These are phyloP conservation scores for Trigoniulus corallinus DNA, from an alignment of 1,140 invertebrate genomes.

Conservation along the genomic window DNA sequence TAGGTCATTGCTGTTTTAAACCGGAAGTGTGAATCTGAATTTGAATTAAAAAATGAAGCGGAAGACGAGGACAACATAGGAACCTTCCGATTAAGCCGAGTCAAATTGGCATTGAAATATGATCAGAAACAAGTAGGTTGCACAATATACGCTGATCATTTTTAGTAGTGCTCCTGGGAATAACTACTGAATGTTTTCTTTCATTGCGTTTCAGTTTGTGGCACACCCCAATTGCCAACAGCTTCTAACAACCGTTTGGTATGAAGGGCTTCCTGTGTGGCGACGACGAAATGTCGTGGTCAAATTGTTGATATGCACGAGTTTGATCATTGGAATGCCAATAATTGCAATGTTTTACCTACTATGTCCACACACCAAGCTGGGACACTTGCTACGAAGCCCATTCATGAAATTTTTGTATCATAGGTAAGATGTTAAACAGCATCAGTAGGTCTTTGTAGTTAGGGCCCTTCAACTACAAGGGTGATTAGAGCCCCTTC, in stretches of 20 bases:
- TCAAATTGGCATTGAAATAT: conserved; percentile 38
- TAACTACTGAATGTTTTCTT: too few species aligned
- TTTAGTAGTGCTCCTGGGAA: too few species aligned
- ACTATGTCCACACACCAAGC: conserved; percentile 29
- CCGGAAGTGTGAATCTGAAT: conserved; percentile 17
- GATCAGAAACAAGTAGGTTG: conserved; percentile 38
- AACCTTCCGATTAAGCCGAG: conserved; percentile 27
- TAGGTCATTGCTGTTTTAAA: conserved; percentile 30
- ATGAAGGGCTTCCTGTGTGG: conserved; percentile 37
- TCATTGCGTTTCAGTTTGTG: conserved; percentile 30
- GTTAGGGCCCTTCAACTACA: too few species aligned
- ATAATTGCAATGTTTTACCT: conserved; percentile 33
- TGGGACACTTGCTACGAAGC: conserved; percentile 32
- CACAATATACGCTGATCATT: neutral
- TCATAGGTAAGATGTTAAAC: conserved; percentile 31
- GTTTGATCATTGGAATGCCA: conserved; percentile 28
- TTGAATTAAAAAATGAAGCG: conserved; percentile 13
- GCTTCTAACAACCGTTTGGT: conserved; percentile 36
- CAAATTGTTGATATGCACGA: conserved; percentile 30
- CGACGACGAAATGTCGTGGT: conserved; percentile 29
- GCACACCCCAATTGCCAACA: conserved; percentile 40
- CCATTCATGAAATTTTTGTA: conserved; percentile 42
- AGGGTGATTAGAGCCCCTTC: too few species aligned
- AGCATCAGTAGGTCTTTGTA: too few species aligned
- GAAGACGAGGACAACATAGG: conserved; percentile 10